Conservation (phyloP, 1,140 invertebrate genomes). For the Magallana angulata region DNA sequence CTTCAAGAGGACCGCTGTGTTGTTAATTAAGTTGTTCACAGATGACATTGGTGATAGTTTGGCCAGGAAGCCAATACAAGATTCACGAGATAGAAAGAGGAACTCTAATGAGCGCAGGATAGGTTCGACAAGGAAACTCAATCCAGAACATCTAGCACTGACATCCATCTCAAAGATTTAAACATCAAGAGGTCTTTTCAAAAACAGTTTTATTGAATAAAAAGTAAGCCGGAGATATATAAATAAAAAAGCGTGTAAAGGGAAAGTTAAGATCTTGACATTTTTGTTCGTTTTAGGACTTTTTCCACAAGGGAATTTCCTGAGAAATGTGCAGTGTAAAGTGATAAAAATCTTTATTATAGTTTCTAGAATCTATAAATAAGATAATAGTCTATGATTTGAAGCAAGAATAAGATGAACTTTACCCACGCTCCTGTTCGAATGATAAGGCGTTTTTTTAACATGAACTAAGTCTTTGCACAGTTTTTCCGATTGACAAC, state of each 20-base stretch:
- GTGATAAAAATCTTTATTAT: neutral
- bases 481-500: no score
- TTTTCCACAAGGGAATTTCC: neutral
- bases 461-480: no score
- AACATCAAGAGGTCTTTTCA: neutral
- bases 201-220: no score
- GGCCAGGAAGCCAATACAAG: neutral
- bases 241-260: no score
- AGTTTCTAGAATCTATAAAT: neutral
- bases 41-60: neutral
- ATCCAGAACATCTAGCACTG: neutral
- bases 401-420: neutral
- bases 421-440: no score
- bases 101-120: slow-evolving; percentile 9
- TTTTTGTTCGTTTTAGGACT: no score
- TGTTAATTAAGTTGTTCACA: neutral
- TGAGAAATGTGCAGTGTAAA: neutral
- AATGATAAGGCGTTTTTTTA: no score
- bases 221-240: no score
- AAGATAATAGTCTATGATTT: neutral
- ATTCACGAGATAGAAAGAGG: slow-evolving; percentile 2
- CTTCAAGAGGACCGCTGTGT: neutral
- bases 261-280: no score
- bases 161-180: neutral
- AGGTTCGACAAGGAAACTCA: slow-evolving; percentile 4